Base-by-base conservation (phyloP, 2,797 vertebrate genomes). In the Toxotes lorentzi region DNA sequence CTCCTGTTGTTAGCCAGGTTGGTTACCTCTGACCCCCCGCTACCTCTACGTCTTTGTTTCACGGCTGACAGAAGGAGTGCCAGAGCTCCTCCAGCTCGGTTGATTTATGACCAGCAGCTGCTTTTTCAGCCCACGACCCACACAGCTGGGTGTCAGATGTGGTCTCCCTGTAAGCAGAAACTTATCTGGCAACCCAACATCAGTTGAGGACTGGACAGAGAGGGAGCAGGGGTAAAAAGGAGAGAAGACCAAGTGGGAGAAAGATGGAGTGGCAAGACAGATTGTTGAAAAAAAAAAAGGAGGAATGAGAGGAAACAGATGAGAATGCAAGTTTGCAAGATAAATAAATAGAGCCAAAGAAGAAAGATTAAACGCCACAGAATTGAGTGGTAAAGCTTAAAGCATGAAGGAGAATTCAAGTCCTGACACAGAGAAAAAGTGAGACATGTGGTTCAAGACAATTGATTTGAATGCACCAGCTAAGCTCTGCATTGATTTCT, bases 21-120 rank as follows among this genome's bases (percentile, higher is more conserved):
- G 85, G 76, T 88, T 96, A 94, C 94, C 93, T 91, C 94, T 94
- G 89, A 92, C 91, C 92, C 88, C 84, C 90, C 79, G 50, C 92
- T 87, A 90, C 96, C 96, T 96, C 95, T 95, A 97, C 89, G 92
- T 97, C 97, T 98, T 96, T 97, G 96, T 98, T 97, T 96, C 96
- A 97, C 94, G 93, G 93, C 94, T 97, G 96, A 97, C 96, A 97
- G 95, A 96, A 95, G 94, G 91, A 94, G 96, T 97, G 97, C 96
- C 97, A 97, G 94, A 89, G 92, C 93, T 93, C 88, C 95, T 95
- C 96, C 90, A 91, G 91, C 91, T 84, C 76, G 91, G 86, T 90
- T 97, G 97, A 98, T 98, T 97, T 97, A 98, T 97, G 94, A 94
- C 93, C 96, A 95, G 96, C 97, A 98, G 97, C 97, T 98, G 97